These are phyloP conservation scores for Ridgeia piscesae DNA, from an alignment of 1,140 invertebrate species.

Conservation along the genomic window DNA sequence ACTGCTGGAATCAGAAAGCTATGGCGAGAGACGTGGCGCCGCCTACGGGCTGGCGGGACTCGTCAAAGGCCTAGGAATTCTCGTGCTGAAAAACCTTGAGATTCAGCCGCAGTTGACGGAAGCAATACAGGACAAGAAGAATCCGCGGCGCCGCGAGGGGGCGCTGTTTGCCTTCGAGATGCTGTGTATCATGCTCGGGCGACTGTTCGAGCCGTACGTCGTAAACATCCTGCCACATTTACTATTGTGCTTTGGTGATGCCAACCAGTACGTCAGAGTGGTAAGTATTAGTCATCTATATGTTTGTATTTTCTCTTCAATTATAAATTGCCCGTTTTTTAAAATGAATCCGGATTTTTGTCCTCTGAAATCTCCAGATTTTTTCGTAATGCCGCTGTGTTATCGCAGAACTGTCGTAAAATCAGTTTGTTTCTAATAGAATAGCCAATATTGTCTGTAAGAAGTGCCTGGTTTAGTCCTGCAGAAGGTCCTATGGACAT, in stretches of 20 bases:
- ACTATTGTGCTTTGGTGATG: slow-evolving; percentile 93
- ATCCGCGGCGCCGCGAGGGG: slow-evolving; percentile 89
- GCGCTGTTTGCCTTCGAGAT: slow-evolving; percentile 97
- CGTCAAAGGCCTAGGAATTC: slow-evolving; percentile 94
- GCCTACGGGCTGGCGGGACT: slow-evolving; percentile 61
- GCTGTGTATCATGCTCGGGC: slow-evolving; percentile 90
- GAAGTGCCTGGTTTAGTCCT: too few relatives aligned
- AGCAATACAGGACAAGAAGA: slow-evolving; percentile 96
- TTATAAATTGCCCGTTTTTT: too few relatives aligned
- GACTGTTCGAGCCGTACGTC: slow-evolving; percentile 97
- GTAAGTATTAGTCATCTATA: slow-evolving; percentile 52
- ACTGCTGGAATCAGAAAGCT: slow-evolving; percentile 89
- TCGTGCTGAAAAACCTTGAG: slow-evolving; percentile 91
- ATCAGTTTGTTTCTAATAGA: too few relatives aligned
- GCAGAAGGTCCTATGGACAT: too few relatives aligned
- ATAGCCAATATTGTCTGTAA: too few relatives aligned
- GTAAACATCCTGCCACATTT: slow-evolving; percentile 94
- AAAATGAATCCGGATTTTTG: slow-evolving; percentile 19
- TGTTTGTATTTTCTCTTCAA: slow-evolving; percentile 2
- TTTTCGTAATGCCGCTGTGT: not conserved
- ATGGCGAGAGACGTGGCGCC: slow-evolving; percentile 83
- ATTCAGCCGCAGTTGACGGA: slow-evolving; percentile 92
- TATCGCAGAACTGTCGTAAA: too few relatives aligned
- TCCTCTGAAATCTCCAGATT: not conserved
- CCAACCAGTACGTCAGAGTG: slow-evolving; percentile 71